Percentiles rank a stretch among this genome's conserved stretches.
Conservation (phyloP, 2,888 invertebrate species). For the Isotomurus palustris region DNA sequence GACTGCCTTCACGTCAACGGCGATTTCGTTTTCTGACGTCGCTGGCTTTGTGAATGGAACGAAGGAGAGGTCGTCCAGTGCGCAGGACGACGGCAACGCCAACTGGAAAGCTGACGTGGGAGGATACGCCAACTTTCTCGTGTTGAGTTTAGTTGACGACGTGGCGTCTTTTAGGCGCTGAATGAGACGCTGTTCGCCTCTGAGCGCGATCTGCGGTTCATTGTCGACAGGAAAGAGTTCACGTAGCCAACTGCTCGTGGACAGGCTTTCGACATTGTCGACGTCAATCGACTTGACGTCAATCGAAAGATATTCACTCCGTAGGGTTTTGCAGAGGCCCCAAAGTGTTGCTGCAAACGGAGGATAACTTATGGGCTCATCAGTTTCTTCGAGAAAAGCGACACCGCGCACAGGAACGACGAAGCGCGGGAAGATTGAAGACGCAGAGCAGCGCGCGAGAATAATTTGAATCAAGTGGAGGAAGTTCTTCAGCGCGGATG, state of each 20-base stretch:
- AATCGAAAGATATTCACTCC: constrained; percentile 26
- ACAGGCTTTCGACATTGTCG: no score
- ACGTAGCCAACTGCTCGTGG: constrained; percentile 3
- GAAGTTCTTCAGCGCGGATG: no score
- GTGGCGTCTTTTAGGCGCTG: no score
- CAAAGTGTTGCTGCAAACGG: constrained; percentile 13
- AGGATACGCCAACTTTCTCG: constrained; percentile 9
- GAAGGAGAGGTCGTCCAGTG: constrained; percentile 10
- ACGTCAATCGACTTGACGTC: constrained; percentile 17
- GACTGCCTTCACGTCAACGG: constrained; percentile 6
- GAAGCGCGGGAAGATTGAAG: no score
- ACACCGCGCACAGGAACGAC: no score
- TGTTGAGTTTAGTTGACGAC: constrained; percentile 7
- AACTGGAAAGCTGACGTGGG: constrained; percentile 14
- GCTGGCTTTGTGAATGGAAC: not conserved
- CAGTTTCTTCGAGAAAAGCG: no score
- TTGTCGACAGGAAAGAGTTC: constrained; percentile 23
- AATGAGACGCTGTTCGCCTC: constrained; percentile 13
- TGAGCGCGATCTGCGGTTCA: constrained; percentile 24
- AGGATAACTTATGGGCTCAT: no score
- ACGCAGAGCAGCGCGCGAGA: no score
- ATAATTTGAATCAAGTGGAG: no score
- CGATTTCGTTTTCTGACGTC: constrained; percentile 5
- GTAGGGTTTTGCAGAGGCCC: constrained; percentile 22
- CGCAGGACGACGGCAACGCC: constrained; percentile 5